Evolutionary conservation across 2,888 invertebrate species (phyloP).

Genomic region (Tortrix viridana): DNA sequence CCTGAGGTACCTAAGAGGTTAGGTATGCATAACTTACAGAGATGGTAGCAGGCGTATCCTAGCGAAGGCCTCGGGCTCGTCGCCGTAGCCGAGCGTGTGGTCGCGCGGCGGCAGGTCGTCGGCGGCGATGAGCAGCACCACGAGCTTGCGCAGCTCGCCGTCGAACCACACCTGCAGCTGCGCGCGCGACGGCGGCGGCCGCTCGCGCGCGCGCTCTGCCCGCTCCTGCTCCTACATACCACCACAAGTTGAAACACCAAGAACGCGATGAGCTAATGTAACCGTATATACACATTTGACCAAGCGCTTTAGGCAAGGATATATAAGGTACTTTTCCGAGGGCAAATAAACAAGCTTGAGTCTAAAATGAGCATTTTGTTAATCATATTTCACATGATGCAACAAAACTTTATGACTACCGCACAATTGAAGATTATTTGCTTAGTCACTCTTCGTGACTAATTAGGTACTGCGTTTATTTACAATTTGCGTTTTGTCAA

Average conservation of each 20-base stretch:
- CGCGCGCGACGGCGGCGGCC: slow-evolving; percentile 90
- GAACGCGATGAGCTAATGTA: background rate
- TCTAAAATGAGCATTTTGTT: no score
- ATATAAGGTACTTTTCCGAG: background rate
- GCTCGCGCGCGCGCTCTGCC: slow-evolving; percentile 83
- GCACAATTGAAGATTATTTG: no score
- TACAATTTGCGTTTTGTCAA: slow-evolving; percentile 1
- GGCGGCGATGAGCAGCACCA: slow-evolving; percentile 93
- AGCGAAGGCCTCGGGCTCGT: slow-evolving; percentile 92
- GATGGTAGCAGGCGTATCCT: slow-evolving; percentile 91
- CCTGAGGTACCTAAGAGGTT: no score
- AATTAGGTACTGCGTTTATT: no score
- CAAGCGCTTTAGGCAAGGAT: background rate
- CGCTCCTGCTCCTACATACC: slow-evolving; percentile 76
- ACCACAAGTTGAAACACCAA: slow-evolving; percentile 1
- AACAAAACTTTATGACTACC: no score
- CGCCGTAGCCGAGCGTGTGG: slow-evolving; percentile 90
- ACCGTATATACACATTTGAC: slow-evolving; percentile 30
- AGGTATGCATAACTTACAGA: slow-evolving; percentile 84
- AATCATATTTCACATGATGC: no score
- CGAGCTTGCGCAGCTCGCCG: slow-evolving; percentile 91
- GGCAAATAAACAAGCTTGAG: no score
- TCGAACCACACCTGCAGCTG: slow-evolving; percentile 96
- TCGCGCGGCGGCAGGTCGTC: slow-evolving; percentile 92
- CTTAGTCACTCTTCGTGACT: no score